phyloP scores from a whole-genome alignment of 2,113 vertebrate species.

The Myodes glareolus region DNA sequence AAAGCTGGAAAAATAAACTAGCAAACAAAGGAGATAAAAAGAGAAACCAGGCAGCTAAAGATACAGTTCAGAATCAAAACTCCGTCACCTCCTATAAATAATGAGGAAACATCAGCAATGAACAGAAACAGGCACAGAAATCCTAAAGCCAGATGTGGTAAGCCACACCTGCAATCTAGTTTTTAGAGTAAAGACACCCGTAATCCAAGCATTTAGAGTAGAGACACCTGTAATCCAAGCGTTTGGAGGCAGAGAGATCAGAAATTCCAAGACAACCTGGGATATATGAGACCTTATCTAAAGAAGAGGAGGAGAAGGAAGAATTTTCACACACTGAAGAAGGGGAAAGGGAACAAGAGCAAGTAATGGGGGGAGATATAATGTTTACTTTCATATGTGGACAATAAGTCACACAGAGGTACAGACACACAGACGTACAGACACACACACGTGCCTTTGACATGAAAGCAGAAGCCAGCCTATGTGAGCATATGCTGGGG shows the following conservation, averaged over 20 bases:
- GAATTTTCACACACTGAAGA: neutral
- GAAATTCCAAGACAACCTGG: neutral
- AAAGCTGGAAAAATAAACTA: neutral
- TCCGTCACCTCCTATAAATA: neutral
- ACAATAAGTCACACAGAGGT: neutral
- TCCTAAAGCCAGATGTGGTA: neutral
- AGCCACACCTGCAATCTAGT: neutral
- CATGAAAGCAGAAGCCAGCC: neutral
- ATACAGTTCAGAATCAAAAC: slow-evolving; percentile 13
- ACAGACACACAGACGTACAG: neutral
- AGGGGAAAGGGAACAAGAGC: neutral
- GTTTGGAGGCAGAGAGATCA: neutral
- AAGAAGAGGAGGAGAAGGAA: neutral
- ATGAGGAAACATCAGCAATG: neutral
- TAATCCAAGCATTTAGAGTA: neutral
- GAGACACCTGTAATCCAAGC: neutral
- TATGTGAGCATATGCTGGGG: no score
- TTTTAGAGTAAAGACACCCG: neutral
- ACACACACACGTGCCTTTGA: neutral
- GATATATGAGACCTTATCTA: neutral
- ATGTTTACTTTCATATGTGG: neutral
- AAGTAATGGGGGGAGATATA: neutral
- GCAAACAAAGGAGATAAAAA: slow-evolving; percentile 17
- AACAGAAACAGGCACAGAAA: neutral
- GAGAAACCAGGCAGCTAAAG: neutral